phyloP scores from a whole-genome alignment of 1,140 invertebrate genomes.

The Platorchestia sp. region DNA sequence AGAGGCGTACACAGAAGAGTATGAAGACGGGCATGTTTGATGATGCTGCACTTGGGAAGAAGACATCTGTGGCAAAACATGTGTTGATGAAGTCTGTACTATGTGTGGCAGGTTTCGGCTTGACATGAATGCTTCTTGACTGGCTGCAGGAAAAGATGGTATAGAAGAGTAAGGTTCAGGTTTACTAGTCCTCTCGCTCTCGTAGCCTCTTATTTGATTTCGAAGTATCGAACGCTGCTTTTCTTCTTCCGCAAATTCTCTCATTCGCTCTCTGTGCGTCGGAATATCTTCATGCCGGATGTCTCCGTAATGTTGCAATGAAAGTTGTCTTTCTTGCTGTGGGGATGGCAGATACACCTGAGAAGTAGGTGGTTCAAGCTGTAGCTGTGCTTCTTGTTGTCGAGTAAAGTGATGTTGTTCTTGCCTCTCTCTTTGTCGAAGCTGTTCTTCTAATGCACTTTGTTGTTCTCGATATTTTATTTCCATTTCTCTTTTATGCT shows the following conservation, averaged over 20 bases:
- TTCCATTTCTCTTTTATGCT: constrained; percentile 17
- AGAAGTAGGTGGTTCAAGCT: not conserved
- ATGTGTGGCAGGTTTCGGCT: not conserved
- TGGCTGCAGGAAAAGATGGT: not conserved
- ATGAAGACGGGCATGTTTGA: constrained; percentile 9
- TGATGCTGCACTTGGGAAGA: constrained; percentile 17
- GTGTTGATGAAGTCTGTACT: constrained; percentile 35
- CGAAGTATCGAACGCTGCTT: constrained; percentile 18
- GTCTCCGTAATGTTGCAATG: constrained; percentile 40
- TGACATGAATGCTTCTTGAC: not conserved
- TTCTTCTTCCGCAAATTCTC: constrained; percentile 4
- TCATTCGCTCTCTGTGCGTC: not conserved
- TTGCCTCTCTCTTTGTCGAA: not conserved
- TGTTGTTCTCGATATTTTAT: not conserved
- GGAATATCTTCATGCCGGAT: not conserved
- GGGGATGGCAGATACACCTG: not conserved
- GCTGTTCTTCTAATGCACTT: not conserved
- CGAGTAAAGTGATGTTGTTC: constrained; percentile 8
- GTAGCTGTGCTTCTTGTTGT: constrained; percentile 27
- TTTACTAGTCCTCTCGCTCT: not conserved
- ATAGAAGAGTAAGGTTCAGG: constrained; percentile 16
- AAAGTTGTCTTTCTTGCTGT: constrained; percentile 13
- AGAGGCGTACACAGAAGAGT: not conserved
- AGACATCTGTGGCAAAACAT: constrained; percentile 18
- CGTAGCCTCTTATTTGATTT: not conserved